Percentiles rank a stretch among this genome's conserved stretches.
These are phyloP conservation scores for Anabacerthia variegaticeps DNA, from an alignment of 2,797 vertebrate genomes.

Conservation along the genomic window DNA sequence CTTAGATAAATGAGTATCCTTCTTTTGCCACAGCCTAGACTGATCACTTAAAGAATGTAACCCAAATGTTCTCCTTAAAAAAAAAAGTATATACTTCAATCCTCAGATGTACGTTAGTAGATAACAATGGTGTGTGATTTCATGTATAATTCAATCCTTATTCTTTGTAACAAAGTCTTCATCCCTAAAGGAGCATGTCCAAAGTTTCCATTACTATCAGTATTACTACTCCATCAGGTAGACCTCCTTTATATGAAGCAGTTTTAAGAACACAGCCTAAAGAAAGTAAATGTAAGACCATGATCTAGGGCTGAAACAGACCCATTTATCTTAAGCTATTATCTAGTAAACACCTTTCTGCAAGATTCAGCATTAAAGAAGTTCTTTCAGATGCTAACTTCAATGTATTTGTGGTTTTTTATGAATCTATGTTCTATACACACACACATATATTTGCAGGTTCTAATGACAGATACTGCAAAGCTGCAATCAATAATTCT, in stretches of 20 bases:
- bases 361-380: background rate
- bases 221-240: background rate
- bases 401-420: background rate
- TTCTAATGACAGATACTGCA: background rate
- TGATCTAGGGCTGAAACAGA: background rate
- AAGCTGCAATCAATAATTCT: background rate
- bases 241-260: constrained; percentile 1
- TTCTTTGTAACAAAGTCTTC: background rate
- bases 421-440: background rate
- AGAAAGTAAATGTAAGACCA: background rate
- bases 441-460: background rate
- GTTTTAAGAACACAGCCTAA: constrained; percentile 19
- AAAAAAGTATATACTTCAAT: background rate
- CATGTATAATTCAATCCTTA: background rate
- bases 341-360: background rate
- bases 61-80: background rate
- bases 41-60: background rate
- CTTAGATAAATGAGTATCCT: background rate
- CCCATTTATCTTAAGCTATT: background rate
- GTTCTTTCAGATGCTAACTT: background rate
- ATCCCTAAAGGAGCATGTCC: background rate
- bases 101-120: background rate
- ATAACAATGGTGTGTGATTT: background rate
- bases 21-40: background rate
- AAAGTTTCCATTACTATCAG: background rate